Evolutionary conservation across 2,797 vertebrate genomes (phyloP).

Genomic region (Ctenochaetus hawaiiensis): DNA sequence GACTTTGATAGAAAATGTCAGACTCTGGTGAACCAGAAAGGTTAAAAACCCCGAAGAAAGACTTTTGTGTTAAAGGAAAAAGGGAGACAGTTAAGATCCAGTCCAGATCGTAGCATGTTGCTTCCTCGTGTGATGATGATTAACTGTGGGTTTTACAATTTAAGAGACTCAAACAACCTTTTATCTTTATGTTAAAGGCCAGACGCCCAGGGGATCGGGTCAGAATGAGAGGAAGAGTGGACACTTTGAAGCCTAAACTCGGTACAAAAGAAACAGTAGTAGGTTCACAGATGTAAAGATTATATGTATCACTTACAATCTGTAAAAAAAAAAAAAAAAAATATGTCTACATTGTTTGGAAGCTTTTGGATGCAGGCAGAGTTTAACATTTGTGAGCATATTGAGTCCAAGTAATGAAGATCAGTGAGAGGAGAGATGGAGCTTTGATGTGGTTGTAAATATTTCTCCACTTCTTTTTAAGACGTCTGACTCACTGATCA

Average conservation of each 20-base stretch:
- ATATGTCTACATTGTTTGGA: not conserved
- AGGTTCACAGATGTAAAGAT: not conserved
- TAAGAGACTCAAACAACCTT: no score
- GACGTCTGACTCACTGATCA: conserved; percentile 2
- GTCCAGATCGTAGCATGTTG: no score
- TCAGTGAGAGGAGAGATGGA: not conserved
- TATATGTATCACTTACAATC: not conserved
- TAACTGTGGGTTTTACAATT: no score
- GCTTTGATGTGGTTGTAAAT: not conserved
- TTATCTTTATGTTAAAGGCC: no score
- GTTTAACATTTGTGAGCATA: not conserved
- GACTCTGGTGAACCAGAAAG: not conserved
- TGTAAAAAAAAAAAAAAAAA: not conserved
- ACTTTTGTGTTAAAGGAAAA: not conserved
- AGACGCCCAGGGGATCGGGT: no score
- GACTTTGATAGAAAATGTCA: not conserved
- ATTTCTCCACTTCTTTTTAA: not conserved
- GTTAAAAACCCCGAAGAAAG: not conserved
- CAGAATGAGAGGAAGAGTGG: no score
- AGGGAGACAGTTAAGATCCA: not conserved
- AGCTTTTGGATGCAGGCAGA: not conserved
- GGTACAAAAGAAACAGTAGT: no score
- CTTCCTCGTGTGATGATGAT: no score
- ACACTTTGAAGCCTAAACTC: no score
- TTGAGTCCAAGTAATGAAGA: not conserved